Evolutionary conservation across 2,888 invertebrate genomes (phyloP).

Genomic region (Gonocerus acuteangulatus): DNA sequence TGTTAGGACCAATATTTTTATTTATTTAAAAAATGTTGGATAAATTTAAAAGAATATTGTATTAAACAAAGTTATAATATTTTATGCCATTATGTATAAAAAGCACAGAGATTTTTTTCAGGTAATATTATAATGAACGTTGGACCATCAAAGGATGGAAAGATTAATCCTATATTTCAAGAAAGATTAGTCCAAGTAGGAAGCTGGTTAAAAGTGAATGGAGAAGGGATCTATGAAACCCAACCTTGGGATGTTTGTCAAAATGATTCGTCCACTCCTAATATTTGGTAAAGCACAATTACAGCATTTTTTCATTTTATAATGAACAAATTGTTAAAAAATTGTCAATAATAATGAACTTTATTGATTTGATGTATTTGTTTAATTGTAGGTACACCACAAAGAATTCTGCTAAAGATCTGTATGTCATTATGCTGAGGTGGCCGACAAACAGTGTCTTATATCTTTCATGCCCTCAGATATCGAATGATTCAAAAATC

Average conservation of each 20-base stretch:
- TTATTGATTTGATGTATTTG: no score
- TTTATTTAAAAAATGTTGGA: no score
- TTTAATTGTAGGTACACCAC: constrained; percentile 39
- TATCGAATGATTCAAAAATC: constrained; percentile 43
- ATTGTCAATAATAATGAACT: no score
- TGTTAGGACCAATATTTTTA: no score
- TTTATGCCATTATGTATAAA: no score
- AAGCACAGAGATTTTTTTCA: constrained; percentile 40
- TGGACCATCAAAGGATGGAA: constrained; percentile 83
- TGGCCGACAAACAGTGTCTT: constrained; percentile 60
- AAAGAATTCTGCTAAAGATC: constrained; percentile 38
- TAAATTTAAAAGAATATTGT: no score
- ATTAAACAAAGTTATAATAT: no score
- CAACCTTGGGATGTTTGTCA: constrained; percentile 67
- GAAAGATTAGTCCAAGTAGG: constrained; percentile 74
- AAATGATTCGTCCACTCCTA: constrained; percentile 64
- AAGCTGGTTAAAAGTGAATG: constrained; percentile 71
- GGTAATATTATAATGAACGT: constrained; percentile 75
- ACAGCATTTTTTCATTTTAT: no score
- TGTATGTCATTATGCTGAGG: constrained; percentile 61
- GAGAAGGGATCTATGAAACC: constrained; percentile 74
- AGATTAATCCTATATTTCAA: constrained; percentile 76
- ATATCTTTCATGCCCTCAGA: constrained; percentile 44
- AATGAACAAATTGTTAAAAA: no score
- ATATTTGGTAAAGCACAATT: constrained; percentile 59